A percentile compares a stretch with the other conserved stretches of the same genome.
These are phyloP conservation scores for Ptiloglossa arizonensis DNA, from an alignment of 1,140 invertebrate species.

Conservation along the genomic window DNA sequence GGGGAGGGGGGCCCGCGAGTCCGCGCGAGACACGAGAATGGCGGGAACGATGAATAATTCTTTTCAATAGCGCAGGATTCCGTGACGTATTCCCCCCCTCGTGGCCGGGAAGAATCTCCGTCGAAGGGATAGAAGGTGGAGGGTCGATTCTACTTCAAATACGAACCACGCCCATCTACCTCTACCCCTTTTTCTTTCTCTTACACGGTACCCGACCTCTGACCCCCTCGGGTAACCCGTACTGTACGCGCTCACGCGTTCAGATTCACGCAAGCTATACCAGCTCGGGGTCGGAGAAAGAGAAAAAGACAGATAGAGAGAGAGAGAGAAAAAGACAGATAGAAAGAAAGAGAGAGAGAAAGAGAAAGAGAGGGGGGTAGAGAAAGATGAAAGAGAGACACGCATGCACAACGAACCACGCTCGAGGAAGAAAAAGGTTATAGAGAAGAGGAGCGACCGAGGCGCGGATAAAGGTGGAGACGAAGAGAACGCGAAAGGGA, in stretches of 20 bases:
- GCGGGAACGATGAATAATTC: conserved; percentile 52
- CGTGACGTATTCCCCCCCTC: conserved; percentile 50
- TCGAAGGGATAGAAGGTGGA: conserved; percentile 66
- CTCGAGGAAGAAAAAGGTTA: conserved; percentile 33
- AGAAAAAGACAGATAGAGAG: not conserved
- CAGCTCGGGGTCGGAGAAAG: not conserved
- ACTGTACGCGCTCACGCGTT: conserved; percentile 51
- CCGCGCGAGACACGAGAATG: conserved; percentile 59
- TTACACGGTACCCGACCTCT: conserved; percentile 58
- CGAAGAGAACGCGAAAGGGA: conserved; percentile 38
- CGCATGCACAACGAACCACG: not conserved
- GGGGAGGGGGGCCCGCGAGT: not conserved
- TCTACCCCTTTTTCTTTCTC: conserved; percentile 61
- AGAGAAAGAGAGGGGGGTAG: no score
- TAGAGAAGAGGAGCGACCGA: conserved; percentile 6
- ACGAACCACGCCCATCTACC: conserved; percentile 72
- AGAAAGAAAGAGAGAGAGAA: not conserved
- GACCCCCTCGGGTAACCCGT: conserved; percentile 61
- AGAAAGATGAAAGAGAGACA: no score
- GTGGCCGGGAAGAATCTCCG: conserved; percentile 23
- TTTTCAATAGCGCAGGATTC: conserved; percentile 49
- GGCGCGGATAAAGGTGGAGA: not conserved
- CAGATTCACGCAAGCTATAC: conserved; percentile 29
- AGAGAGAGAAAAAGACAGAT: no score
- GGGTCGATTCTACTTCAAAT: conserved; percentile 75